Evolutionary conservation across 1,140 invertebrate genomes (phyloP).

Genomic region (Dysdera silvatica): DNA sequence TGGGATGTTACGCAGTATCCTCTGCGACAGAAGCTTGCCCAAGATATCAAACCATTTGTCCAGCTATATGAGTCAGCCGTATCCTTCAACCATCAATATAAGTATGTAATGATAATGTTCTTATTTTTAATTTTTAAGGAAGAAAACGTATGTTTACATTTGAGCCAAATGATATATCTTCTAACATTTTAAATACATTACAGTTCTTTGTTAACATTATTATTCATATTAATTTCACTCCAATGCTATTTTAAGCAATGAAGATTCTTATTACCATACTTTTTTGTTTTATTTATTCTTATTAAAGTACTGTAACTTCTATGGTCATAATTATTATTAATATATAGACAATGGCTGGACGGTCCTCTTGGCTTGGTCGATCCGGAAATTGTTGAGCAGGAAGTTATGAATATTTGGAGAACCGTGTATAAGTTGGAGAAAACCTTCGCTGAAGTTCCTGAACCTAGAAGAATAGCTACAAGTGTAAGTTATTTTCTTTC

Average conservation of each 20-base stretch:
- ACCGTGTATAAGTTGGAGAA: conserved; percentile 83
- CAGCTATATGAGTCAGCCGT: conserved; percentile 78
- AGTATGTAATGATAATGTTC: conserved; percentile 41
- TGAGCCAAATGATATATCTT: not conserved
- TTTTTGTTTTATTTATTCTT: no score
- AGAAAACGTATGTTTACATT: not conserved
- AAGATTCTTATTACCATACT: no score
- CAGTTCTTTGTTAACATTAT: not conserved
- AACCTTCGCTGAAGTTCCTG: conserved; percentile 61
- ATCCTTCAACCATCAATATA: conserved; percentile 74
- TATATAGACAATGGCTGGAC: conserved; percentile 60
- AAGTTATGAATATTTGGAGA: conserved; percentile 69
- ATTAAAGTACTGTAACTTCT: no score
- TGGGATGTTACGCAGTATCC: conserved; percentile 87
- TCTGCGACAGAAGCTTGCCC: conserved; percentile 58
- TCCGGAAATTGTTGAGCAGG: conserved; percentile 78
- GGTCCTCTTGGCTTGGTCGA: conserved; percentile 73
- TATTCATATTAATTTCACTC: not conserved
- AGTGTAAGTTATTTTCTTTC: conserved; percentile 38
- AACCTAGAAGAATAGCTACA: conserved; percentile 46
- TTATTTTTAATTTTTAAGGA: not conserved
- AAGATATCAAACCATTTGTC: conserved; percentile 73
- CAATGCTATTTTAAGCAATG: no score
- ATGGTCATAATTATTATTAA: no score
- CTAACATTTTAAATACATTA: not conserved